Evolutionary conservation across 2,797 vertebrate genomes (phyloP).

Genomic region (Neosilurus hyrtlii): DNA sequence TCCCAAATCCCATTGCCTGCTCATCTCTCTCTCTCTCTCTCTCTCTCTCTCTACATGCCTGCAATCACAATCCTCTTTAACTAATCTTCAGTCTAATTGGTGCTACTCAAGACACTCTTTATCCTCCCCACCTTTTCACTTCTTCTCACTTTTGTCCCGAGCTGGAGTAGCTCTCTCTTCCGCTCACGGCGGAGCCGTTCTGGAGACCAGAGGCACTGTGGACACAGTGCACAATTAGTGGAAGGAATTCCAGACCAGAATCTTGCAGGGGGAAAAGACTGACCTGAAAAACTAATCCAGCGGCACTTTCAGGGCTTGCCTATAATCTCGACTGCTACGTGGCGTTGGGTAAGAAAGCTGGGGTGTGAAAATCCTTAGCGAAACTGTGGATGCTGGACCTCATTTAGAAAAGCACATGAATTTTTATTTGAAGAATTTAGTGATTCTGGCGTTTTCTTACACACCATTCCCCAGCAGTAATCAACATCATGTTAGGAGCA

Average conservation of each 20-base stretch:
- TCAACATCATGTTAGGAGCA: not conserved
- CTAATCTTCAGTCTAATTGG: conserved; percentile 74
- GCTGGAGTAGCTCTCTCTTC: conserved; percentile 27
- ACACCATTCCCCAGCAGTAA: too few species aligned
- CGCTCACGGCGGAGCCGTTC: conserved; percentile 50
- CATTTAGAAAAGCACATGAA: not conserved
- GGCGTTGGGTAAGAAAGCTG: not conserved
- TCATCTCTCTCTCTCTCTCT: not conserved
- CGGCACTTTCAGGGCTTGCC: conserved; percentile 4
- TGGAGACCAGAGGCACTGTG: conserved; percentile 51
- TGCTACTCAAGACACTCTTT: conserved; percentile 60
- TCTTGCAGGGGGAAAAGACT: conserved; percentile 59
- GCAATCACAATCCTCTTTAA: conserved; percentile 78
- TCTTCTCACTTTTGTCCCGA: conserved; percentile 39
- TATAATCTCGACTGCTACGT: not conserved
- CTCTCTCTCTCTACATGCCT: conserved; percentile 69
- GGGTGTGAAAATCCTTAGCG: not conserved
- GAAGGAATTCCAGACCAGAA: conserved; percentile 68
- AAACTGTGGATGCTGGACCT: not conserved
- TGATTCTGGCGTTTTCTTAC: not conserved
- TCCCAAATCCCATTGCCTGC: conserved; percentile 77
- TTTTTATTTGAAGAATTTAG: not conserved
- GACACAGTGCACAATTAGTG: conserved; percentile 70
- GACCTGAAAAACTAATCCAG: conserved; percentile 27
- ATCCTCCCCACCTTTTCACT: conserved; percentile 8